Percentiles rank a stretch among this genome's conserved stretches.
Evolutionary conservation across 2,888 invertebrate genomes (phyloP).

Genomic region (Xanthia icteritia): DNA sequence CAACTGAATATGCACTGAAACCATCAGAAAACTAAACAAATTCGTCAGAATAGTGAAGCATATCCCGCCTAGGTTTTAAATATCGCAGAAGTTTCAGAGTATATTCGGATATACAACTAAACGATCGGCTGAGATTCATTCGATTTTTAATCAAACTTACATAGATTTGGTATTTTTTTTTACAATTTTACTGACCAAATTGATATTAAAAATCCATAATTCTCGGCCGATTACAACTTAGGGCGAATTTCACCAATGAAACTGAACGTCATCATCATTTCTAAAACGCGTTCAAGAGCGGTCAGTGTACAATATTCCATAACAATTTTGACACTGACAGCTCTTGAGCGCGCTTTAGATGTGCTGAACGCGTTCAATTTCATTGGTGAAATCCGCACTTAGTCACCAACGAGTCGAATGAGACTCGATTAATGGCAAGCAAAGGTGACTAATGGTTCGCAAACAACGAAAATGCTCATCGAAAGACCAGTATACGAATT

Average conservation of each 20-base stretch:
- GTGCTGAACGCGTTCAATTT: too few relatives aligned
- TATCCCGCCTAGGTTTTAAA: constrained; percentile 35
- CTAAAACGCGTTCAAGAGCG: too few relatives aligned
- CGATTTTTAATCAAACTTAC: constrained; percentile 25
- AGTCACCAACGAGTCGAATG: constrained; percentile 37
- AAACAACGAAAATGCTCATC: constrained; percentile 75
- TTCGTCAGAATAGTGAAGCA: constrained; percentile 19
- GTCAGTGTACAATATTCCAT: too few relatives aligned
- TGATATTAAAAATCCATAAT: constrained; percentile 35
- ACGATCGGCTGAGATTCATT: constrained; percentile 37
- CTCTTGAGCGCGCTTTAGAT: too few relatives aligned
- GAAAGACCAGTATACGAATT: constrained; percentile 74
- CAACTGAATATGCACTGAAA: constrained; percentile 49
- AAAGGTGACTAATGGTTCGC: constrained; percentile 30
- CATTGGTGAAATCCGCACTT: not conserved
- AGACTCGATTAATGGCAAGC: constrained; percentile 13
- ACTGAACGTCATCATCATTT: too few relatives aligned
- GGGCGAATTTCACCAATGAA: too few relatives aligned
- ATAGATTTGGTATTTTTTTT: not conserved
- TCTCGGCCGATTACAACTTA: constrained; percentile 36
- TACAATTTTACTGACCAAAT: constrained; percentile 11
- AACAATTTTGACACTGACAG: too few relatives aligned
- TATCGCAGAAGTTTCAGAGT: constrained; percentile 42
- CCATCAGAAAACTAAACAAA: constrained; percentile 20
- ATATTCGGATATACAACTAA: constrained; percentile 23